Conservation (phyloP, 2,797 vertebrate species). For the Holocentrus rufus region DNA sequence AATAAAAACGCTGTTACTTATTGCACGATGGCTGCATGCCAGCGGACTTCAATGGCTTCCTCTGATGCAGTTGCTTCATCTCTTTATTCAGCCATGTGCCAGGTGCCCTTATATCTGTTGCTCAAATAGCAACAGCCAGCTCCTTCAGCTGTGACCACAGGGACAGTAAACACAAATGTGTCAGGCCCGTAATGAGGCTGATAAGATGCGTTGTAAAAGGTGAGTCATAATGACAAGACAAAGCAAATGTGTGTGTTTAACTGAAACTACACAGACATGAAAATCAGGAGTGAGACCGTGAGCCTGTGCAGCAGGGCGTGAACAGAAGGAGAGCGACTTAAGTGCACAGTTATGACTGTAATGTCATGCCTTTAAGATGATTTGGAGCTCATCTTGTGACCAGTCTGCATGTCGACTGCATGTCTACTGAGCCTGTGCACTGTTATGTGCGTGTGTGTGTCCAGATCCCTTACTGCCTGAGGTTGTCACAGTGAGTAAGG, state of each 20-base stretch:
- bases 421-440: constrained; percentile 30
- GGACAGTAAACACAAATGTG: constrained; percentile 54
- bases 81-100: constrained; percentile 25
- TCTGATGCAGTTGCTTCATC: constrained; percentile 33
- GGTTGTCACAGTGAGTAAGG: constrained; percentile 55
- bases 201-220: constrained; percentile 48
- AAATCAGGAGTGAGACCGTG: constrained; percentile 4
- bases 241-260: constrained; percentile 27
- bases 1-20: constrained; percentile 29
- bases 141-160: constrained; percentile 56
- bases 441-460: constrained; percentile 5
- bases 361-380: constrained; percentile 34
- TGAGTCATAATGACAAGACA: constrained; percentile 43
- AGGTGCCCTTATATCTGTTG: constrained; percentile 64
- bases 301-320: constrained; percentile 19
- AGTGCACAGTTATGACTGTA: constrained; percentile 42
- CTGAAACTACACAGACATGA: constrained; percentile 15
- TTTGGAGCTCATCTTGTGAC: constrained; percentile 59
- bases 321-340: constrained; percentile 16
- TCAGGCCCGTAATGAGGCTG: constrained; percentile 43
- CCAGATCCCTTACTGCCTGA: constrained; percentile 52
- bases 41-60: constrained; percentile 37
- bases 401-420: constrained; percentile 29
- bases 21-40: constrained; percentile 23
- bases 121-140: constrained; percentile 60